A percentile compares a stretch with the other conserved stretches of the same genome.
These are phyloP conservation scores for Oryzias javanicus DNA, from an alignment of 2,113 vertebrate genomes.

Conservation along the genomic window DNA sequence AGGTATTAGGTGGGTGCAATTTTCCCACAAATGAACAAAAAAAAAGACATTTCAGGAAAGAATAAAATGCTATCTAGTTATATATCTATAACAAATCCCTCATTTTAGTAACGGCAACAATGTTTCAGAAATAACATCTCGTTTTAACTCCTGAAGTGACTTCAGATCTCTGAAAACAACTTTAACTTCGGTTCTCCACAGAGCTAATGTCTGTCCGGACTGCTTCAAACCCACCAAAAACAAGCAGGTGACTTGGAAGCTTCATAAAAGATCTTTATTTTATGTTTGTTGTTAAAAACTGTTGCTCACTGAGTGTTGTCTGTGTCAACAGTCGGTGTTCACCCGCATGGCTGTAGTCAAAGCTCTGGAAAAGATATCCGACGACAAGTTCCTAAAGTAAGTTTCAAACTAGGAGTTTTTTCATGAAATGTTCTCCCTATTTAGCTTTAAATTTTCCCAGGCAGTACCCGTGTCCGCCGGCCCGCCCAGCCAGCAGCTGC, in stretches of 20 bases:
- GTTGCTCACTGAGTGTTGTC: background rate
- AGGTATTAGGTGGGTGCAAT: no score
- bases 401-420: conserved; percentile 11
- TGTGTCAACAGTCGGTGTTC: conserved; percentile 86
- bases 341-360: conserved; percentile 97
- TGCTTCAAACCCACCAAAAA: conserved; percentile 94
- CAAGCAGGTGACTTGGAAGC: conserved; percentile 82
- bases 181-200: conserved; percentile 53
- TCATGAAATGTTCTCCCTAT: no score
- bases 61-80: no score
- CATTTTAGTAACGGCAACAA: no score
- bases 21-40: no score
- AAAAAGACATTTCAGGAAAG: no score
- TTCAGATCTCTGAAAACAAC: no score
- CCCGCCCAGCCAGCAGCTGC: conserved; percentile 75
- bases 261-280: no score
- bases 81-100: no score
- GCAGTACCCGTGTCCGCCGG: conserved; percentile 83
- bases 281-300: no score
- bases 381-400: conserved; percentile 85
- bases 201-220: conserved; percentile 82
- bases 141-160: no score
- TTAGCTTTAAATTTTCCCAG: conserved; percentile 56
- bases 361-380: conserved; percentile 92
- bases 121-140: no score